These are phyloP conservation scores for Lepus americanus DNA, from an alignment of 2,113 vertebrate genomes.

Conservation along the genomic window DNA sequence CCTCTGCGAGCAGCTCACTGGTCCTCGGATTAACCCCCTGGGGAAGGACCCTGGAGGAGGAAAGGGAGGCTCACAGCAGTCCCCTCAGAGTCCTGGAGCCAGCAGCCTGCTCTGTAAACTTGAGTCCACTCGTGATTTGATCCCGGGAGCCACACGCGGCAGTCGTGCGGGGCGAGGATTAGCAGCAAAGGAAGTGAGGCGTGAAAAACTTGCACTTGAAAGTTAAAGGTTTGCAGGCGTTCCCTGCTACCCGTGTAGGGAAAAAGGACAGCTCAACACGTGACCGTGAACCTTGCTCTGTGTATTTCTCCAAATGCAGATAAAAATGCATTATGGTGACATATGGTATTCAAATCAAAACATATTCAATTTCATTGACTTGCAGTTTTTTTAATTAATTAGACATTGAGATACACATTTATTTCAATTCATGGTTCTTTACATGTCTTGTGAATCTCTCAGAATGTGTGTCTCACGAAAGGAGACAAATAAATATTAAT, in stretches of 20 bases:
- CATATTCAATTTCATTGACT: constrained; percentile 67
- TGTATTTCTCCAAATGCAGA: neutral
- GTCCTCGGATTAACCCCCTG: neutral
- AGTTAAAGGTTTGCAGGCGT: neutral
- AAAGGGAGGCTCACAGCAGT: neutral
- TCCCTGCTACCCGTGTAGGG: neutral
- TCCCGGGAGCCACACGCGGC: neutral
- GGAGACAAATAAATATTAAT: constrained; percentile 53
- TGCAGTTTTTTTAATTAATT: constrained; percentile 59
- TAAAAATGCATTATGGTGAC: neutral
- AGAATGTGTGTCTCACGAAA: constrained; percentile 48
- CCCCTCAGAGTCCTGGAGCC: neutral
- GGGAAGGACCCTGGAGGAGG: neutral
- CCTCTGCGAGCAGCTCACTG: neutral
- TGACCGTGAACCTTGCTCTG: neutral
- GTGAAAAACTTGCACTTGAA: neutral
- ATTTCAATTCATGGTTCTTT: constrained; percentile 46
- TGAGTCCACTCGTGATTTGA: neutral
- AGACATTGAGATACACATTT: constrained; percentile 61
- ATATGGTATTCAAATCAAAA: constrained; percentile 70
- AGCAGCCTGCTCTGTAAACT: neutral
- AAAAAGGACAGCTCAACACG: neutral
- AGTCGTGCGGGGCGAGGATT: neutral
- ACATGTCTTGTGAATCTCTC: constrained; percentile 54
- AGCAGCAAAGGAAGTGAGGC: neutral